Evolutionary conservation across 1,140 invertebrate species (phyloP), one percentile per base, ranked within the genome.

Genomic region (Cotesia typhae): DNA sequence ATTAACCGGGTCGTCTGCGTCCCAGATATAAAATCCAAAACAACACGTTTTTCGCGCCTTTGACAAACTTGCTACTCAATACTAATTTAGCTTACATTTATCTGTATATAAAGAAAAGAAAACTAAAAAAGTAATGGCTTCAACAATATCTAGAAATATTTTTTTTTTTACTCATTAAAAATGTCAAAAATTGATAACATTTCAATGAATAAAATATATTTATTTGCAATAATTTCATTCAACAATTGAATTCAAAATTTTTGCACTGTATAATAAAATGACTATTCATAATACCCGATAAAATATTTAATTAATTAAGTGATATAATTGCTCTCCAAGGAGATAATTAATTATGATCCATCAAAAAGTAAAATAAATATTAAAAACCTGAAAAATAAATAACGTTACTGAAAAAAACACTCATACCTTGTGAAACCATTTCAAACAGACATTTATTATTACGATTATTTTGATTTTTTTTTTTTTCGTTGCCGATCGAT

Each of bases 1-100:
- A 76, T 76, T 76, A 76, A 76, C 75, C 75, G 75, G 72, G 68
- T 76, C 75, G 72, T 59, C 72, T 71, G 65, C 72, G 57, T 41
- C 55, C 37, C 57, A 59, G 52, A 67, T 63, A 66, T 57, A 35
- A 36, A 57, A 61, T 73, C 38, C 60, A 55, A 14, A 59, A 67
- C 67, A 57, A 20, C 17, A 52, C 52, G 28, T 53, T 67, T 65
- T 67, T 67, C 66, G 66, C 66, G 38, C 38, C 60, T 47, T 66
- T 66, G 36, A 28, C 38, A 10, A 38, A 47, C 38, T 20, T 38
- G 35, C 67, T 41, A 35, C 10, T 20, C 36, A 47, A 4, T 47
- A 47, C 41, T 47, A 9, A 47, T 51, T n/a, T 51, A 51, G 47
- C 12, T 51, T 51, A n/a, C 7, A 51, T 51, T 51, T 7, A 51